Percentiles rank a stretch among this genome's conserved stretches.
Evolutionary conservation across 2,797 vertebrate genomes (phyloP).

Genomic region (Cyprinella venusta): DNA sequence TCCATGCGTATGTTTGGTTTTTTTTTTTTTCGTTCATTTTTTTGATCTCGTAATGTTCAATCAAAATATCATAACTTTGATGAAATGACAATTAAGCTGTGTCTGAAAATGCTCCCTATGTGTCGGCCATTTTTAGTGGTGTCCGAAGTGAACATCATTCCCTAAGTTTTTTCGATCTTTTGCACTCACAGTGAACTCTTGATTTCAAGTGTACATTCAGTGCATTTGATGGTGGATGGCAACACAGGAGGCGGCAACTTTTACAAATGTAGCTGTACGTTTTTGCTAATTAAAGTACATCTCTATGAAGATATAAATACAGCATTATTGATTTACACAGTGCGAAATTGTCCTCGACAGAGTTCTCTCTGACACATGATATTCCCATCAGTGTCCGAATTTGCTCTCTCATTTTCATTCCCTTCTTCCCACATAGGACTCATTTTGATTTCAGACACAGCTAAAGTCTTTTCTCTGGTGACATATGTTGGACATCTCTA

Average conservation of each 20-base stretch:
- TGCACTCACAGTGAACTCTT: background rate
- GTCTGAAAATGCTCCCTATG: background rate
- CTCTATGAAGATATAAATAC: background rate
- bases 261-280: background rate
- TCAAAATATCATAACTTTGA: background rate
- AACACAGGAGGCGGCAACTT: background rate
- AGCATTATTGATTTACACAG: background rate
- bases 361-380: background rate
- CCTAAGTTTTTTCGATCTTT: background rate
- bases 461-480: background rate
- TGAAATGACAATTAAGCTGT: background rate
- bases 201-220: background rate
- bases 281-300: background rate
- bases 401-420: background rate
- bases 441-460: background rate
- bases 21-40: background rate
- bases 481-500: background rate
- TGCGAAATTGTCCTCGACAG: background rate
- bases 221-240: background rate
- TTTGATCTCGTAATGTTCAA: background rate
- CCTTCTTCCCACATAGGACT: background rate
- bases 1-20: background rate
- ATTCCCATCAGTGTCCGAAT: background rate
- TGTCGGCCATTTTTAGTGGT: background rate
- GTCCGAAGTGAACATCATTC: background rate